These are phyloP conservation scores for Sepiola atlantica DNA, from an alignment of 2,888 invertebrate genomes.

Conservation along the genomic window DNA sequence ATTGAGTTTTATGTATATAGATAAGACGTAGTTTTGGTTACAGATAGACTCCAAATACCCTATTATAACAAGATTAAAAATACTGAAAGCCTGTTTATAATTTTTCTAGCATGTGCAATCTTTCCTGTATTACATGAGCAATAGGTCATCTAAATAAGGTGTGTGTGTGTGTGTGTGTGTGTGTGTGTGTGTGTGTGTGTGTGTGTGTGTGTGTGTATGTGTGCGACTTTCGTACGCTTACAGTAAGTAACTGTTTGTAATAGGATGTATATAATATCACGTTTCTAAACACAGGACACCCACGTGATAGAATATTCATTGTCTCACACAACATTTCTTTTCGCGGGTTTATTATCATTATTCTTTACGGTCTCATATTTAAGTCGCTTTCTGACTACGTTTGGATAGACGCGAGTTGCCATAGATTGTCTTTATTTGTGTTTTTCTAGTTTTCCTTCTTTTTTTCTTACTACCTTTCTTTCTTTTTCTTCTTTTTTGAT, in stretches of 20 bases:
- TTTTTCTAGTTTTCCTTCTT: not conserved
- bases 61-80: too few relatives aligned
- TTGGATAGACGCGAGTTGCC: not conserved
- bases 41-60: too few relatives aligned
- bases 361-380: not conserved
- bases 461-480: not conserved
- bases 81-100: not conserved
- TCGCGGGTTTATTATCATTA: not conserved
- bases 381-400: not conserved
- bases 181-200: too few relatives aligned
- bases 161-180: too few relatives aligned
- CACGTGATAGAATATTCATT: not conserved
- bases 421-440: not conserved
- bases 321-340: not conserved
- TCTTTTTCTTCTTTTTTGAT: not conserved
- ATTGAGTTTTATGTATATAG: too few relatives aligned
- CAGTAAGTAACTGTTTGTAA: not conserved
- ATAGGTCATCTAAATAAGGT: not conserved
- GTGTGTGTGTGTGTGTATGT: too few relatives aligned
- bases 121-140: not conserved
- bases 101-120: not conserved
- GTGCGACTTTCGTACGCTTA: too few relatives aligned
- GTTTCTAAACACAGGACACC: not conserved
- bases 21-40: too few relatives aligned
- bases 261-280: not conserved